Base-by-base conservation (phyloP, 2,797 vertebrate species). In the Phylloscopus collybita region DNA sequence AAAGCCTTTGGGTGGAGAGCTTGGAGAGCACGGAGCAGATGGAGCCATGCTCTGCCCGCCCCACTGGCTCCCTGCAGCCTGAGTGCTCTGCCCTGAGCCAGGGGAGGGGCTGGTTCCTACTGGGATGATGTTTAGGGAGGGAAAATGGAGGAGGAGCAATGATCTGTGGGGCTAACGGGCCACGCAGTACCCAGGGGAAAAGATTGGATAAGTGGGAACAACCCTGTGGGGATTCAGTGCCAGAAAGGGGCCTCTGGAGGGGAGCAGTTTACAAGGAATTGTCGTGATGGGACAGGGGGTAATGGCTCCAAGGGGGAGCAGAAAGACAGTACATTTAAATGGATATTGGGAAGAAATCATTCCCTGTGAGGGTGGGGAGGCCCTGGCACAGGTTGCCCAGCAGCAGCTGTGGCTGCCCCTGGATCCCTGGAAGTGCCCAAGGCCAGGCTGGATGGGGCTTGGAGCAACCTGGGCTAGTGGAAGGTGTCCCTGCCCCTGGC, bases 391-490 rank as follows among this genome's bases (percentile, higher is more conserved):
- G n/a, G 20, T 4, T 34, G 36, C 42, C 7, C 32, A 59, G 22
- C 34, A 44, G 54, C 0, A 60, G 22, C 23, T 88, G 60, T 44
- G 75, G 38, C n/a, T 73, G 60, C 8, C 9, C 23, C 38, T 61
- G 17, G 13, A 47, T 21, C 45, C 38, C 29, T 73, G 53, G 47
- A 1, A 60, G 14, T 73, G n/a, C 34, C 25, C 61, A 40, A 73
- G 45, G 38, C 29, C 45, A 18, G 53, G 60, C 0, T 59, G 60
- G 45, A 51, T 0, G 0, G 60, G 20, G 9, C 0, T 60, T 53
- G 61, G n/a, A 67, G 25, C 21, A 36, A 0, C 5, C 26, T 67
- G 47, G 29, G 12, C 0, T 0, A 5, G 18, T 19, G 70, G 13
- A 16, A 67, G 6, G 3, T 60, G 40, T 30, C 54, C 29, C 61